Evolutionary conservation across 2,113 vertebrate genomes (phyloP).

Genomic region (Machaerirhynchus nigripectus): DNA sequence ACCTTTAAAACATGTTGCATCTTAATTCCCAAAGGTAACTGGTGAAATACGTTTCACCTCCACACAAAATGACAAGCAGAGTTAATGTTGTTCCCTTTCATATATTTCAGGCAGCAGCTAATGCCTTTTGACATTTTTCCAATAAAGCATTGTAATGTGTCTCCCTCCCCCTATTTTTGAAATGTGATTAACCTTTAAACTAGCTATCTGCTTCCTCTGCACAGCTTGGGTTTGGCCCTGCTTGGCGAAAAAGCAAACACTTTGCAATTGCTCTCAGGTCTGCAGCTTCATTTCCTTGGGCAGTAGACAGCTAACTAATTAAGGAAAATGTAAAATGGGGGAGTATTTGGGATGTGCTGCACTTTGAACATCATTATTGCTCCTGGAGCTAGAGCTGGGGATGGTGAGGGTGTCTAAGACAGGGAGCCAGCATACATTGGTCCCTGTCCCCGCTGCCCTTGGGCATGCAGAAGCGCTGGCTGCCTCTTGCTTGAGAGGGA

Average conservation of each 20-base stretch:
- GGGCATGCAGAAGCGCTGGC: fast-evolving
- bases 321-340: neutral
- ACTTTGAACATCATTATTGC: neutral
- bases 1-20: slow-evolving; percentile 21
- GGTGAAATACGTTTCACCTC: neutral
- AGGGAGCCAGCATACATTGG: neutral
- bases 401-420: fast-evolving
- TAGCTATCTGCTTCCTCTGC: neutral
- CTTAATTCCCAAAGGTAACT: slow-evolving; percentile 3
- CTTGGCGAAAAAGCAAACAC: neutral
- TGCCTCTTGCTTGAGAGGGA: neutral
- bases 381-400: neutral
- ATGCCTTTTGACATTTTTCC: slow-evolving; percentile 50
- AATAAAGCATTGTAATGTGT: neutral
- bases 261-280: neutral
- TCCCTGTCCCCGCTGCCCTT: neutral
- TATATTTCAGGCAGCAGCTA: slow-evolving; percentile 13
- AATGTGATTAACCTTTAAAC: slow-evolving; percentile 4
- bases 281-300: neutral
- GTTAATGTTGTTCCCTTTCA: neutral
- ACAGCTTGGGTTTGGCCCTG: neutral
- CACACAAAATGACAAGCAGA: neutral
- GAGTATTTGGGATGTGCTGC: neutral
- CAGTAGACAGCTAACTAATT: neutral
- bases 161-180: neutral